Evolutionary conservation across 2,797 vertebrate species (phyloP).

Genomic region (Pitangus sulphuratus): DNA sequence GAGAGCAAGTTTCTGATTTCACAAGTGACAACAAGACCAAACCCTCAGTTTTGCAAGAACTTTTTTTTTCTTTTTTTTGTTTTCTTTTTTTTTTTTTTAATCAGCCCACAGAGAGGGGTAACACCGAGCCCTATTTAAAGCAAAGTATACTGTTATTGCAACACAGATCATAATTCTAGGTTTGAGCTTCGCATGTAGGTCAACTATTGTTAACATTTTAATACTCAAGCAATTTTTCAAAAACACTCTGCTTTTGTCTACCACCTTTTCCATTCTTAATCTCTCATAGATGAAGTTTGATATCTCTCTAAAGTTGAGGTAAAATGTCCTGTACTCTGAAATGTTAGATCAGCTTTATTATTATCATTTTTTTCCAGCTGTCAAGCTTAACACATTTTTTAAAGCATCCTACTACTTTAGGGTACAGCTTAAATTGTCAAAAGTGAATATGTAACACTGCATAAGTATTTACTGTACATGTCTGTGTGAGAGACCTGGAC

Average conservation of each 20-base stretch:
- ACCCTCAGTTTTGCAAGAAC: neutral
- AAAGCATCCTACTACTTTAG: conserved; percentile 12
- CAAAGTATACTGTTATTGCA: neutral
- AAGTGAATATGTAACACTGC: neutral
- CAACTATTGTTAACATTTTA: neutral
- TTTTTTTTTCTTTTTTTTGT: neutral
- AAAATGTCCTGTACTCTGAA: conserved; percentile 20
- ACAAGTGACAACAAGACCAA: neutral
- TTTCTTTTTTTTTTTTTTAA: neutral
- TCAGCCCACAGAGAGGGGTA: neutral
- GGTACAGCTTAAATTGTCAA: neutral
- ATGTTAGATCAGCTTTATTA: neutral
- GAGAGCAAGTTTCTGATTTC: neutral
- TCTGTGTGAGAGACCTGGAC: neutral
- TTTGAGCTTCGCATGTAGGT: neutral
- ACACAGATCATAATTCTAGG: neutral
- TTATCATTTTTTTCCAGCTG: neutral
- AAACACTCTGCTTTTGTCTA: conserved; percentile 2
- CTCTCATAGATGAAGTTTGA: neutral
- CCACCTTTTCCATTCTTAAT: neutral
- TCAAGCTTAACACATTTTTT: conserved; percentile 28
- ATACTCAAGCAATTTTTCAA: neutral
- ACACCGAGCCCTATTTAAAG: accelerated
- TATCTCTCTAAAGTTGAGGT: neutral
- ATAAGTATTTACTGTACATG: neutral